A percentile compares a stretch with the other conserved stretches of the same genome.
phyloP scores from a whole-genome alignment of 2,113 vertebrate species.

The Caracal caracal region DNA sequence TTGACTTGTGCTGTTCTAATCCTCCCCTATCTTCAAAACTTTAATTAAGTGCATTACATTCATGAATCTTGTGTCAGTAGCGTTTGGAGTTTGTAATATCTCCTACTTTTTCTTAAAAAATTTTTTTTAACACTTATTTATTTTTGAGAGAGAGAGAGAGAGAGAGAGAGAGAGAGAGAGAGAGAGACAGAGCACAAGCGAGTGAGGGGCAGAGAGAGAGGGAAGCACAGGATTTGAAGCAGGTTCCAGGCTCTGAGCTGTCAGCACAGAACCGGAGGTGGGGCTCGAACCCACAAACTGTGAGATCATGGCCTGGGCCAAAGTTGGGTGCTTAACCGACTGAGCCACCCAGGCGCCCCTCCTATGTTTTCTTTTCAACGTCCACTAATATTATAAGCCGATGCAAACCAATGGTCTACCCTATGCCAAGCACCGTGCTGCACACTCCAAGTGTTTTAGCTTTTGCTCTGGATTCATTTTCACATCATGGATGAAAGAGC shows the following conservation, averaged over 20 bases:
- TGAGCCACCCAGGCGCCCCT: too few relatives aligned
- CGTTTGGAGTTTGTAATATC: not conserved
- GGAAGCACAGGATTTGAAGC: too few relatives aligned
- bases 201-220: too few relatives aligned
- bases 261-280: too few relatives aligned
- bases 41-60: not conserved
- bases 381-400: not conserved
- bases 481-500: not conserved
- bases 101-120: not conserved
- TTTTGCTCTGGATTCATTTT: not conserved
- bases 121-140: too few relatives aligned
- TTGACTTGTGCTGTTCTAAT: not conserved
- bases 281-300: too few relatives aligned
- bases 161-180: too few relatives aligned
- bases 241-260: too few relatives aligned
- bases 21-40: not conserved
- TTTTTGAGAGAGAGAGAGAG: too few relatives aligned
- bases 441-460: not conserved
- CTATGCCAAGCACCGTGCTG: not conserved
- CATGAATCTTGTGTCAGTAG: not conserved
- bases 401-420: not conserved
- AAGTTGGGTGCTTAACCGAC: too few relatives aligned
- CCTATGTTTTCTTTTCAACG: not conserved
- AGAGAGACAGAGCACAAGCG: too few relatives aligned
- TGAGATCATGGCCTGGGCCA: too few relatives aligned